These are phyloP conservation scores for Narcine bancroftii DNA, from an alignment of 2,113 vertebrate genomes.

Conservation along the genomic window DNA sequence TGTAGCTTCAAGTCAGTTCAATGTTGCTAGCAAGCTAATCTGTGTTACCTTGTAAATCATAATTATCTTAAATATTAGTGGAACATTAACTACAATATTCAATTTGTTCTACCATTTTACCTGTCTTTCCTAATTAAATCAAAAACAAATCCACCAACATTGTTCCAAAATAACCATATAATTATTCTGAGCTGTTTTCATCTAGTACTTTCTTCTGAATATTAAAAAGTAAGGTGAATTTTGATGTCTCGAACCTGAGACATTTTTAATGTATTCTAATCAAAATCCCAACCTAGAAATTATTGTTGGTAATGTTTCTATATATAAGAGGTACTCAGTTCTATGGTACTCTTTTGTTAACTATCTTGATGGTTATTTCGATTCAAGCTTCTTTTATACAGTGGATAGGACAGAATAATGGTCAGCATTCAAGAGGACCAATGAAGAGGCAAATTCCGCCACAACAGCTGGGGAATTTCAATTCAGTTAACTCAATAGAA, in stretches of 20 bases:
- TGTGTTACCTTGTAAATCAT: slow-evolving; percentile 32
- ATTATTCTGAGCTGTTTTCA: not conserved
- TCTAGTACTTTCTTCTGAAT: not conserved
- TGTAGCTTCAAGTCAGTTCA: slow-evolving; percentile 28
- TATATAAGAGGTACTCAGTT: not conserved
- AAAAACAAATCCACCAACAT: not conserved
- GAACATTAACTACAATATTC: slow-evolving; percentile 24
- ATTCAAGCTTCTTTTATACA: not conserved
- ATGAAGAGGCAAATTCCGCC: too few relatives aligned
- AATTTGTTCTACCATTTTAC: slow-evolving; percentile 29
- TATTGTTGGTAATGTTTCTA: not conserved
- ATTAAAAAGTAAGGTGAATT: not conserved
- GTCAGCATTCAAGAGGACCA: too few relatives aligned
- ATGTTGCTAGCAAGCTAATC: slow-evolving; percentile 4
- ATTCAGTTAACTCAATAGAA: too few relatives aligned
- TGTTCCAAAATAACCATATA: not conserved
- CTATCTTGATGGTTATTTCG: not conserved
- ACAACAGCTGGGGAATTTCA: too few relatives aligned
- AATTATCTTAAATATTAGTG: slow-evolving; percentile 31
- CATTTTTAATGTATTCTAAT: not conserved
- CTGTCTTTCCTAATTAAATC: slow-evolving; percentile 26
- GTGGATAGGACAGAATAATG: too few relatives aligned
- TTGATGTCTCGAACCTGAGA: not conserved
- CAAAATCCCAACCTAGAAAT: not conserved
- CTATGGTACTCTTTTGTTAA: not conserved